Base-by-base conservation (phyloP, 2,888 invertebrate genomes). In the Belgica antarctica region DNA sequence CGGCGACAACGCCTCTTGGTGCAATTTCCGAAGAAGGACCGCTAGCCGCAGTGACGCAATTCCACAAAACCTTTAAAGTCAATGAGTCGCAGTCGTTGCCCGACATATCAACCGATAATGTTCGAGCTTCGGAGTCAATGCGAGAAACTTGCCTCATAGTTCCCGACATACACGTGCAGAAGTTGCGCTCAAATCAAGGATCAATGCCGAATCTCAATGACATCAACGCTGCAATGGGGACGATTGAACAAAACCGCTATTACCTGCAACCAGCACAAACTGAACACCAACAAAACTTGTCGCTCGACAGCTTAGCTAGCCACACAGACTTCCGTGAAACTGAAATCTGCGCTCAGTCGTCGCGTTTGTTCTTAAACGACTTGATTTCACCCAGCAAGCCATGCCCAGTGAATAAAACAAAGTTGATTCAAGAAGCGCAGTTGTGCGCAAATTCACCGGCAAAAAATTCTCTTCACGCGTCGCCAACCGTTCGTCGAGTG, bases 121-220 rank as follows among this genome's bases (percentile, higher is more conserved):
- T 34, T 36, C 8, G 17, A 27, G 4, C 17, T n/a, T 68, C 70
- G n/a, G 70, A 70, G 22, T 70, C 70, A 12, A 52, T 68, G 68
- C n/a, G 15, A 1, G 52, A 57, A 2, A 3, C 34, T 5, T 10
- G 7, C 8, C 52, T 28, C 31, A 52, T 3, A 17, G 15, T 15
- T 2, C 15, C 19, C 5, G 25, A 28, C 2, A 27, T 8, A 24
- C 34, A 62, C 15, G 57, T 63, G 10, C 31, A 62, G 68, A 59
- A 69, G 1, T 47, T 72, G 12, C 72, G 61, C 25, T 73, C 74
- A 1, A 78, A 76, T 19, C 79, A 79, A 71, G 80, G 80, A 0
- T 80, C 80, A 1, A 77, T 81, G 78, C 80, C 80, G 10, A 80
- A 81, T 74, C 75, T 81, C 0, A 78, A 79, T 73, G 79, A 80